Evolutionary conservation across 2,797 vertebrate species (phyloP).

Genomic region (Clamator glandarius): DNA sequence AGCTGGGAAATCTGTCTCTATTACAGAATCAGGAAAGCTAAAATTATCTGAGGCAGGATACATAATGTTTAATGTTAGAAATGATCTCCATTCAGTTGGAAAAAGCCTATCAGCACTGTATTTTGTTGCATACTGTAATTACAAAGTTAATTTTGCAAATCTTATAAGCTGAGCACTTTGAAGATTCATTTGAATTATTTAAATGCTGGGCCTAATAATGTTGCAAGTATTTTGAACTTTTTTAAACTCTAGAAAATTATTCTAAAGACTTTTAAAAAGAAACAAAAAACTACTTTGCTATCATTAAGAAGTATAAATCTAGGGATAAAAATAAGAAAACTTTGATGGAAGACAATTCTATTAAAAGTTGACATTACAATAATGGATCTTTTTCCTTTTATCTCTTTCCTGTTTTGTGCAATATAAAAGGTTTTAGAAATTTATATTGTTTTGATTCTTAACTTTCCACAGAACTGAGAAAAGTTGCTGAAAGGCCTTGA

Average conservation of each 20-base stretch:
- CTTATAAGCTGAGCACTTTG: conserved; percentile 67
- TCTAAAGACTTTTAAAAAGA: neutral
- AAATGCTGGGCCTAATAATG: conserved; percentile 54
- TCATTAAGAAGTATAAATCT: neutral
- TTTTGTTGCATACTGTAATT: conserved; percentile 70
- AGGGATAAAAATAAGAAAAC: neutral
- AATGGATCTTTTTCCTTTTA: neutral
- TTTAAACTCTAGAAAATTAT: conserved; percentile 51
- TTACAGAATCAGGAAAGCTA: neutral
- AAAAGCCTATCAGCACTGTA: conserved; percentile 55
- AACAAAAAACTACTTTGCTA: neutral
- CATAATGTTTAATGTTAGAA: conserved; percentile 32
- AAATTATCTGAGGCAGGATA: conserved; percentile 24
- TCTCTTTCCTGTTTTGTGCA: neutral
- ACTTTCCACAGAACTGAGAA: neutral
- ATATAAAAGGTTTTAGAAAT: neutral
- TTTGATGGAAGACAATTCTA: neutral
- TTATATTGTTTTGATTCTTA: neutral
- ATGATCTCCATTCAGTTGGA: conserved; percentile 38
- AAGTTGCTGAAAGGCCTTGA: neutral
- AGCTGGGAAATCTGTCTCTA: conserved; percentile 1
- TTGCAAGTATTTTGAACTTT: conserved; percentile 58
- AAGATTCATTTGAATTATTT: conserved; percentile 69
- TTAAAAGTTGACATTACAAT: neutral
- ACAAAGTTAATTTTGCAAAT: conserved; percentile 76